phyloP scores from a whole-genome alignment of 2,113 vertebrate species.

The Puffinus mauretanicus region DNA sequence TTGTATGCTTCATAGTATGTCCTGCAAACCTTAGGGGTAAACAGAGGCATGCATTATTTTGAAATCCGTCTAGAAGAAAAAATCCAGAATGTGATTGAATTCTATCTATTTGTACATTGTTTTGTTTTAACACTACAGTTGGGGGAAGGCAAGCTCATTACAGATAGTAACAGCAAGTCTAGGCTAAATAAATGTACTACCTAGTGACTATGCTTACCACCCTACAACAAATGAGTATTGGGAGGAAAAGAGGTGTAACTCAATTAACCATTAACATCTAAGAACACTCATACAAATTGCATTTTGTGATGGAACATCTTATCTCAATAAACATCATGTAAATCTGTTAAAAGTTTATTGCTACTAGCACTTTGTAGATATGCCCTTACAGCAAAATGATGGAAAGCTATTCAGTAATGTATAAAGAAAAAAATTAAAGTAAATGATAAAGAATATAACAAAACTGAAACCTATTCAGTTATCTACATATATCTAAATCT shows the following conservation, averaged over 20 bases:
- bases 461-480: neutral
- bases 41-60: neutral
- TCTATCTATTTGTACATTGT: neutral
- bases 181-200: neutral
- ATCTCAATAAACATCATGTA: neutral
- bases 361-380: neutral
- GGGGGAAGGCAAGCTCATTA: neutral
- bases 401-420: neutral
- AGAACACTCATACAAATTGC: neutral
- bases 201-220: neutral
- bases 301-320: neutral
- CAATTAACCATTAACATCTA: neutral
- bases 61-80: neutral
- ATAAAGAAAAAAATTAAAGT: neutral
- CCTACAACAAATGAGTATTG: neutral
- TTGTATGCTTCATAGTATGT: neutral
- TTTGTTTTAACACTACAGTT: neutral
- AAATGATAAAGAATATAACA: neutral
- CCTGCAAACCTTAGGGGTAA: neutral
- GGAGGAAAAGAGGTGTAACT: neutral
- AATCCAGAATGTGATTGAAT: neutral
- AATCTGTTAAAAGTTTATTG: neutral
- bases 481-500: neutral
- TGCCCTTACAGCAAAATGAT: neutral
- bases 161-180: neutral